phyloP scores from a whole-genome alignment of 2,797 vertebrate genomes.

The Falco cherrug region DNA sequence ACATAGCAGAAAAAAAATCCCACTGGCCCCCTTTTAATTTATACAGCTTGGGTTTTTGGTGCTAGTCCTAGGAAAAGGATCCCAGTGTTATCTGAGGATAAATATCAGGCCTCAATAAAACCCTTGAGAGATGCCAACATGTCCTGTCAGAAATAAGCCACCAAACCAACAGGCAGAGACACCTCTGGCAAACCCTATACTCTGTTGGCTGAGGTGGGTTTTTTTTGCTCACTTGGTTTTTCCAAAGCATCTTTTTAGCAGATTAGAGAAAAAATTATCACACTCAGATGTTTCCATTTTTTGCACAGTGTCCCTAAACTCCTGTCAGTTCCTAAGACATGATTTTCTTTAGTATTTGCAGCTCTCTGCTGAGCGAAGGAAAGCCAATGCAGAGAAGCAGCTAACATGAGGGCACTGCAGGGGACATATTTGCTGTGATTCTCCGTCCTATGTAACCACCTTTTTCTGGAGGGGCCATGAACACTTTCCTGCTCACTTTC shows the following conservation, averaged over 20 bases:
- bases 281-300: not conserved
- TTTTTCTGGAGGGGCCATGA: not conserved
- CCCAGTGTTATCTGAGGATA: not conserved
- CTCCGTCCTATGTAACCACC: not conserved
- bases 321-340: not conserved
- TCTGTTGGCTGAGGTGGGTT: not conserved
- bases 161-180: not conserved
- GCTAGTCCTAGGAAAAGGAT: not conserved
- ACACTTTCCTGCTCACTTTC: not conserved
- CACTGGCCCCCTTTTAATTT: not conserved
- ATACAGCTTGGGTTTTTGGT: not conserved
- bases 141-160: not conserved
- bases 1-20: not conserved
- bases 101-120: not conserved
- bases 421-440: not conserved
- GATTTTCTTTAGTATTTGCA: not conserved
- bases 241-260: not conserved
- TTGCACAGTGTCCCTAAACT: not conserved
- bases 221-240: not conserved
- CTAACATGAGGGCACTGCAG: not conserved
- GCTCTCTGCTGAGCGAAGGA: not conserved
- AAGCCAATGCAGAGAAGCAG: not conserved
- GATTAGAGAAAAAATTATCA: not conserved
- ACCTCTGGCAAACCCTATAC: not conserved
- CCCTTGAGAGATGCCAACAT: not conserved